Evolutionary conservation across 2,888 invertebrate genomes (phyloP).

Genomic region (Dynastes tityus): DNA sequence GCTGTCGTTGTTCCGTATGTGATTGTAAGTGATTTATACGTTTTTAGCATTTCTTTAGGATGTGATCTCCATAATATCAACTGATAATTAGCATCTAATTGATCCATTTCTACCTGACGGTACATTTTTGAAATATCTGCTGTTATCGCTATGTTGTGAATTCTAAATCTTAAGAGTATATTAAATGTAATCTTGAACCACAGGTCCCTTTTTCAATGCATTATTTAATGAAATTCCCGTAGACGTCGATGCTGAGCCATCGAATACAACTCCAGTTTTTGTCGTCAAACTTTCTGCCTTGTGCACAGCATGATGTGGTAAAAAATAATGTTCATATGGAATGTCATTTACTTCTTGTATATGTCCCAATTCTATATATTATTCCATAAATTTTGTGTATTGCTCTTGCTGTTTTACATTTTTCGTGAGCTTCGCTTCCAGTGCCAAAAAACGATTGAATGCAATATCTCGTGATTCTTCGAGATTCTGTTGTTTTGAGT

Average conservation of each 20-base stretch:
- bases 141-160: neutral
- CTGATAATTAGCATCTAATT: neutral
- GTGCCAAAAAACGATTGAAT: neutral
- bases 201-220: neutral
- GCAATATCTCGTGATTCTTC: too few species aligned
- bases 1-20: slow-evolving; percentile 24
- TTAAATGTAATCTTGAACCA: neutral
- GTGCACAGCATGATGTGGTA: too few species aligned
- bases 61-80: neutral
- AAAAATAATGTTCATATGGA: too few species aligned
- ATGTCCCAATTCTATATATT: too few species aligned
- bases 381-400: neutral
- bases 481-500: too few species aligned
- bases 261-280: neutral
- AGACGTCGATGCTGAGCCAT: neutral
- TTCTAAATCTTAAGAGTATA: neutral
- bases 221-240: too few species aligned
- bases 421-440: neutral
- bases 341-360: too few species aligned
- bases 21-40: neutral
- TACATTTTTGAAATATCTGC: slow-evolving; percentile 31
- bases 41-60: neutral
- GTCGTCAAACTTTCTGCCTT: neutral
- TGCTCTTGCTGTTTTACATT: neutral
- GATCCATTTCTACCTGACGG: slow-evolving; percentile 11